A percentile compares a stretch with the other conserved stretches of the same genome.
phyloP scores from a whole-genome alignment of 2,113 vertebrate species.

The Recurvirostra avosetta region DNA sequence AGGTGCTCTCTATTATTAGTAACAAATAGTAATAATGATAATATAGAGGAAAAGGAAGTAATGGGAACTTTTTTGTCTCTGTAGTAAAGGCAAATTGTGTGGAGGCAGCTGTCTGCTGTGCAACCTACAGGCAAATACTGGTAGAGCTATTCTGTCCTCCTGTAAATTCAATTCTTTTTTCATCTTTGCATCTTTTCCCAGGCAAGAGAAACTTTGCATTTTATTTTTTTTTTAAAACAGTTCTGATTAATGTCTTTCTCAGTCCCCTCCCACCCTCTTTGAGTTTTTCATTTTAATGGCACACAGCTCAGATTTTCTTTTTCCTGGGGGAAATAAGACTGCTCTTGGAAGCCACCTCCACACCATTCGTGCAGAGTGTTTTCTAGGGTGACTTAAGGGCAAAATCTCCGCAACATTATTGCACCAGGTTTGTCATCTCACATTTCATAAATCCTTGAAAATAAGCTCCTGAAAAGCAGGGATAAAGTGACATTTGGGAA shows the following conservation, averaged over 20 bases:
- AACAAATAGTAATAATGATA: neutral
- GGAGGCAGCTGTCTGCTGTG: neutral
- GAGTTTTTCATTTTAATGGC: slow-evolving; percentile 39
- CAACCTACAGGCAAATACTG: neutral
- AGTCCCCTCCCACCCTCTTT: neutral
- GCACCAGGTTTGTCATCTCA: slow-evolving; percentile 49
- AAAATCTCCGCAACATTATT: slow-evolving; percentile 29
- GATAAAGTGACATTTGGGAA: slow-evolving; percentile 50
- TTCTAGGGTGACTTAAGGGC: slow-evolving; percentile 51
- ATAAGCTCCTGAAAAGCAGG: slow-evolving; percentile 68
- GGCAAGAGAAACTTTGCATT: neutral
- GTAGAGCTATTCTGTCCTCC: neutral
- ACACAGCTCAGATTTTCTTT: slow-evolving; percentile 31
- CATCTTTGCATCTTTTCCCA: neutral
- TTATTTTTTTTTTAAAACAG: neutral
- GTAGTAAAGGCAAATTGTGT: neutral
- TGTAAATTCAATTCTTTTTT: neutral
- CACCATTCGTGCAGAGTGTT: neutral
- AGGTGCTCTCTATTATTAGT: neutral
- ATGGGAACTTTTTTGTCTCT: neutral
- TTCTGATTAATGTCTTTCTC: slow-evolving; percentile 33
- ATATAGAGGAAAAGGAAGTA: neutral
- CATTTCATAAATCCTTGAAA: slow-evolving; percentile 68
- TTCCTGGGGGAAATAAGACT: slow-evolving; percentile 51
- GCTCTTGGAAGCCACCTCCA: slow-evolving; percentile 28